Percentiles rank a stretch among this genome's conserved stretches.
These are phyloP conservation scores for Candidula unifasciata DNA, from an alignment of 2,888 invertebrate species.

Conservation along the genomic window DNA sequence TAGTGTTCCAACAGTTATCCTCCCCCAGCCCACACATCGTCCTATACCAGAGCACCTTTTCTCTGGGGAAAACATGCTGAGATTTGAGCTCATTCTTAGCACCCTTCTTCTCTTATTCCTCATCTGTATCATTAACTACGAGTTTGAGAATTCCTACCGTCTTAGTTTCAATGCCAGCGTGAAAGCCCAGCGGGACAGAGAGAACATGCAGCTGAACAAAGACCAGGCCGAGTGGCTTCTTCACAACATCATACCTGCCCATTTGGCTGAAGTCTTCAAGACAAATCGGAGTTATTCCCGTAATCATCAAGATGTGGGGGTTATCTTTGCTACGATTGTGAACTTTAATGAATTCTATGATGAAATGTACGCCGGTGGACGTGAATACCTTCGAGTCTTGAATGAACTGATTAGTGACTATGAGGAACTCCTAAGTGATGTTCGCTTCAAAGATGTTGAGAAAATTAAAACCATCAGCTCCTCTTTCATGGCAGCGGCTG, in stretches of 20 bases:
- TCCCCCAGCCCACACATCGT: background rate
- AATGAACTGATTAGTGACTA: constrained; percentile 98
- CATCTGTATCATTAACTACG: constrained; percentile 94
- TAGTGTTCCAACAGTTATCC: background rate
- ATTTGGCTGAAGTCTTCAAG: constrained; percentile 92
- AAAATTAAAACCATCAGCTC: constrained; percentile 98
- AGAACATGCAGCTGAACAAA: constrained; percentile 92
- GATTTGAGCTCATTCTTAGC: constrained; percentile 88
- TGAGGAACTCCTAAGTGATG: constrained; percentile 91
- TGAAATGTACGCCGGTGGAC: constrained; percentile 95
- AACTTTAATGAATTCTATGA: constrained; percentile 99
- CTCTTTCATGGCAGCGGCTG: constrained; percentile 98
- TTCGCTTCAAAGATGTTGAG: constrained; percentile 91
- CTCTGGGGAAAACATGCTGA: constrained; percentile 63
- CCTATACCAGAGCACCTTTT: constrained; percentile 62
- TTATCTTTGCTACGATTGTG: constrained; percentile 96
- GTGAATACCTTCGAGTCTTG: constrained; percentile 94
- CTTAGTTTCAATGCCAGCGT: constrained; percentile 94
- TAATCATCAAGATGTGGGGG: constrained; percentile 93
- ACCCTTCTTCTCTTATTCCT: constrained; percentile 88
- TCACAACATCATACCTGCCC: constrained; percentile 96
- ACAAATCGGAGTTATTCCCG: constrained; percentile 93
- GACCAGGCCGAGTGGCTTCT: constrained; percentile 97
- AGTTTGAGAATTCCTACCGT: constrained; percentile 94
- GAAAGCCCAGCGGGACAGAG: constrained; percentile 91